Evolutionary conservation across 2,113 vertebrate species (phyloP), one percentile per base, ranked within the genome.

Genomic region (Dunckerocampus dactyliophorus): DNA sequence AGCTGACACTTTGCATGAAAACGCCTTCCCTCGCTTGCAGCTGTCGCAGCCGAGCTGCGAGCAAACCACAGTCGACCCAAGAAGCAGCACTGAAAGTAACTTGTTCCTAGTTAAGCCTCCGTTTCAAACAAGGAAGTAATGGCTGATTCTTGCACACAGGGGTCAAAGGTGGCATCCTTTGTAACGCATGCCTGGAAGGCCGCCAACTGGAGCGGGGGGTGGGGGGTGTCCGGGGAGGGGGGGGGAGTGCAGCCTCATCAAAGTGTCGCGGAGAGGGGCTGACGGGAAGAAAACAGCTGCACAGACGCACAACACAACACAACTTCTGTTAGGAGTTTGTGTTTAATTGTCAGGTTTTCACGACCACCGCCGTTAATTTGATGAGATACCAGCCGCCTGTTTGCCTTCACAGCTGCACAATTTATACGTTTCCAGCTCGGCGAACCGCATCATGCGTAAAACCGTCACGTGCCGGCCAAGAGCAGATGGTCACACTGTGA

Each of bases 141-240:
- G 69, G 61, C 58, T 84, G 76, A 48, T 65, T 82, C 67, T 15
- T 80, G 76, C 66, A 65, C 72, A 52, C 31, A 47, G 65, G 81
- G 87, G 83, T 89, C 81, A 88, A 83, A 80, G 79, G 84, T 84
- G 83, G 78, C 74, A 80, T 87, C 79, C 82, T 84, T 74, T 86
- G 76, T 72, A 83, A 73, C 80, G 76, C 82, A 84, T 88, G 86
- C 82, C 86, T 86, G 87, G 85, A 82, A 59, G 28, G 2, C 52
- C 31, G 83, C 84, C 87, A 90, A 88, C 67, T 82, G 65, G 81
- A 83, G 72, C 69, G 69, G 77, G 71, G 72, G 69, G n/a, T n/a
- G 75, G 77, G 76, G 50, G 55, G 63, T 61, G 34, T 37, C 34
- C 34, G 76, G 71, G 71, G 70, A 75, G 77, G 77, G 50, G 54